Evolutionary conservation across 1,140 invertebrate genomes (phyloP), one percentile per base, ranked within the genome.

Genomic region (Philotrypesis tridentata): DNA sequence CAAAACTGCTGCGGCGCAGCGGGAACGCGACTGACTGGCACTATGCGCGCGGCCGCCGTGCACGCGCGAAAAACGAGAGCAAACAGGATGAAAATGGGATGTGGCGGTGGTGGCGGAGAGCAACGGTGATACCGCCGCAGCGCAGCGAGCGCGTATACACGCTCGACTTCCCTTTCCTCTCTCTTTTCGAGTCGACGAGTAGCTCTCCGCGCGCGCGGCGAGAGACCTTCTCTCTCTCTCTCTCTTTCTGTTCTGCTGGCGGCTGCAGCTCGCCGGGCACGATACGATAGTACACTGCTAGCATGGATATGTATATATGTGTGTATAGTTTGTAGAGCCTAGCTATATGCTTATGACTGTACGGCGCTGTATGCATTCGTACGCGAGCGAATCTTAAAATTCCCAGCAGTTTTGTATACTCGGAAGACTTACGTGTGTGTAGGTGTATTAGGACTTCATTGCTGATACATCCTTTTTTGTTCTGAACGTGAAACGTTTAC

Each of bases 11-110:
- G n/a, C n/a, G n/a, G n/a, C 1, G 72, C 43, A 37, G 48, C 21
- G 71, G 55, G 73, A 75, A 17, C 33, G 11, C 9, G 33, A 25
- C 70, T 33, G 33, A 72, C n/a, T 5, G 40, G 43, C n/a, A n/a
- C n/a, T n/a, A n/a, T n/a, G n/a, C n/a, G n/a, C n/a, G n/a, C n/a
- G n/a, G n/a, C n/a, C n/a, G n/a, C n/a, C n/a, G n/a, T n/a, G n/a
- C n/a, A n/a, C n/a, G 70, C 33, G 74, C 74, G 74, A 67, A 77
- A 77, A 79, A 71, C 80, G 80, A 61, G 43, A 82, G 80, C 80
- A 76, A 82, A 68, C 67, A 76, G 80, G 65, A 70, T 82, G 80
- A 76, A 82, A 77, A 77, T 82, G 74, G 73, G 80, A 82, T 82
- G 73, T 61, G 79, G 79, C 70, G 17, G 60, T n/a, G 48, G 48